A percentile compares a stretch with the other conserved stretches of the same genome.
Evolutionary conservation across 2,797 vertebrate species (phyloP).

Genomic region (Garrulus glandarius): DNA sequence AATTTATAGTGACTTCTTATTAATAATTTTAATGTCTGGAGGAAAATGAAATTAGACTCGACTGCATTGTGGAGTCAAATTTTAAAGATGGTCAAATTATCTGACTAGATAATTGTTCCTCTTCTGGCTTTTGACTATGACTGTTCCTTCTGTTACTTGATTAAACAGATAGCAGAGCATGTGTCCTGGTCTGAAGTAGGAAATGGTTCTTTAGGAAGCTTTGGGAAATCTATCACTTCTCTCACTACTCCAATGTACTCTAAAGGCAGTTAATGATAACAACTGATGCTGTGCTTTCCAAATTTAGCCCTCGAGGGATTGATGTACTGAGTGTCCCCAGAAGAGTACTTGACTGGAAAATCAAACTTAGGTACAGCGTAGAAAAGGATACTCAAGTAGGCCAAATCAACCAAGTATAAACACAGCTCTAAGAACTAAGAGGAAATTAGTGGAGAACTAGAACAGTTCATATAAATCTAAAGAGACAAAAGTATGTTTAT

Average conservation of each 20-base stretch:
- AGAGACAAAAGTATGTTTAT: not conserved
- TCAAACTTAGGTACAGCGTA: not conserved
- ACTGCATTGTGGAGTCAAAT: not conserved
- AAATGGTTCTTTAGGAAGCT: conserved; percentile 3
- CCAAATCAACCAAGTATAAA: conserved; percentile 18
- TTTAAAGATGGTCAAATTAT: conserved; percentile 12
- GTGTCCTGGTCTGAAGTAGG: not conserved
- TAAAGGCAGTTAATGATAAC: not conserved
- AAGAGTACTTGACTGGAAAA: not conserved
- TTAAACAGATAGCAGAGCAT: not conserved
- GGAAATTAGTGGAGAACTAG: not conserved
- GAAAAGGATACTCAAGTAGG: not conserved
- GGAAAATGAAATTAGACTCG: not conserved
- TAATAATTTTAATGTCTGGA: conserved; percentile 19
- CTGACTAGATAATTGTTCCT: not conserved
- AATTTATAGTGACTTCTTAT: not conserved
- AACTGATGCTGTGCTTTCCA: not conserved
- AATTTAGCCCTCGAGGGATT: not conserved
- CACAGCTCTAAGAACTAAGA: not conserved
- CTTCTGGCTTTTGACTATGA: not conserved
- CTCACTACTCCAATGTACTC: not conserved
- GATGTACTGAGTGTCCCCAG: not conserved
- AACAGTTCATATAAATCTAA: not conserved
- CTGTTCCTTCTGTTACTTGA: not conserved
- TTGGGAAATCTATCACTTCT: not conserved